Evolutionary conservation across 2,797 vertebrate genomes (phyloP).

Genomic region (Ctenopoma multispine): DNA sequence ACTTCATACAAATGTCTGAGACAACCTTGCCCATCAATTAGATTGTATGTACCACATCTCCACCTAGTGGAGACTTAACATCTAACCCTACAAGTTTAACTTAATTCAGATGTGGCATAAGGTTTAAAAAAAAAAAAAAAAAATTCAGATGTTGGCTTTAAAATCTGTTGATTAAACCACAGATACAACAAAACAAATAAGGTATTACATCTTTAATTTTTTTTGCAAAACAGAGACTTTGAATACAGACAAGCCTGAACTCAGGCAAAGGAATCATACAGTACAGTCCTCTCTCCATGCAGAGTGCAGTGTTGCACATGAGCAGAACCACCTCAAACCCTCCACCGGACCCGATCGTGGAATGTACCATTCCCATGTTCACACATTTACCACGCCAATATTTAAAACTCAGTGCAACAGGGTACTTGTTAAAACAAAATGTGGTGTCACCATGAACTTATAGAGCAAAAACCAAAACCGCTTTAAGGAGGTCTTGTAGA

Average conservation of each 20-base stretch:
- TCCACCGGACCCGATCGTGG: conserved; percentile 62
- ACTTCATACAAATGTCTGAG: too few relatives aligned
- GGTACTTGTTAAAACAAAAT: conserved; percentile 77
- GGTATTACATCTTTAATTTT: conserved; percentile 82
- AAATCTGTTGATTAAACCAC: neutral
- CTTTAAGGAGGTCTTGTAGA: conserved; percentile 70
- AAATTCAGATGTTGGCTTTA: neutral
- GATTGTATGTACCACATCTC: neutral
- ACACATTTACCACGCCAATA: conserved; percentile 67
- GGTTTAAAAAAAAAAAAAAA: neutral
- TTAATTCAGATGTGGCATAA: neutral
- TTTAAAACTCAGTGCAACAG: conserved; percentile 84
- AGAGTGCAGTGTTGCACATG: conserved; percentile 79
- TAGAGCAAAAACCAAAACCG: conserved; percentile 76
- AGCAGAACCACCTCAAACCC: conserved; percentile 67
- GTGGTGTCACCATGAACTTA: conserved; percentile 68
- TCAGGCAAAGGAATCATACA: conserved; percentile 82
- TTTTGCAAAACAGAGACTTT: conserved; percentile 84
- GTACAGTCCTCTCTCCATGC: conserved; percentile 80
- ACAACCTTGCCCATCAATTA: neutral
- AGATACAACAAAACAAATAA: conserved; percentile 29
- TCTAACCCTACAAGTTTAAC: too few relatives aligned
- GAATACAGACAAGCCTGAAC: conserved; percentile 84
- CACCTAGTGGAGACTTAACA: conserved; percentile 37
- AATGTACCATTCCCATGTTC: conserved; percentile 77